Conservation (phyloP, 1,140 invertebrate genomes). For the Heliconius melpomene region DNA sequence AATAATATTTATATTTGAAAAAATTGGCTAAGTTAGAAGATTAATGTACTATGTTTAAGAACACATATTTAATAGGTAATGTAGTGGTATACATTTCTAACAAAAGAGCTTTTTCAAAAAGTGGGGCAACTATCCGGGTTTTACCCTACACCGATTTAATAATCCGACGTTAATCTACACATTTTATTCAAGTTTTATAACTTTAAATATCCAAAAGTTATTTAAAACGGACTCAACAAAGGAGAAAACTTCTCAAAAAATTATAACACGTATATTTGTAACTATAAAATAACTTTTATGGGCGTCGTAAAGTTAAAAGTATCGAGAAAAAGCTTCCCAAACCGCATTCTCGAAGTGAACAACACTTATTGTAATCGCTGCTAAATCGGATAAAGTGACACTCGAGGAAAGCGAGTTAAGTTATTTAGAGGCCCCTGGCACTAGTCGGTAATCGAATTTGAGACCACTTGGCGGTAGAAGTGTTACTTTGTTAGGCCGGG, state of each 20-base stretch:
- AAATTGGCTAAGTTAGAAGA: no score
- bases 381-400: conserved; percentile 72
- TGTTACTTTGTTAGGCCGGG: conserved; percentile 70
- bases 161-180: conserved; percentile 17
- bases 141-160: conserved; percentile 3
- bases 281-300: conserved; percentile 41
- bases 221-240: conserved; percentile 10
- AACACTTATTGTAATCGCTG: conserved; percentile 71
- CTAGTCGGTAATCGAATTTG: conserved; percentile 74
- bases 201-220: conserved; percentile 19
- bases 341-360: conserved; percentile 51
- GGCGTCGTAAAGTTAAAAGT: conserved; percentile 38
- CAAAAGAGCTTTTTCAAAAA: no score
- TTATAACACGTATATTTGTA: conserved; percentile 14
- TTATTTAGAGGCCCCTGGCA: conserved; percentile 67
- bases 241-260: conserved; percentile 17
- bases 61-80: no score
- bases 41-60: no score
- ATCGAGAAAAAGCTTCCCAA: conserved; percentile 43
- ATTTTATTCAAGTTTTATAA: conserved; percentile 20
- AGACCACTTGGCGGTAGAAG: conserved; percentile 69
- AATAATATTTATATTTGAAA: no score
- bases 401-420: conserved; percentile 67
- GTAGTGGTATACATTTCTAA: no score
- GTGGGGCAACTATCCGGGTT: no score